phyloP scores from a whole-genome alignment of 2,113 vertebrate species.

The Callionymus lyra region DNA sequence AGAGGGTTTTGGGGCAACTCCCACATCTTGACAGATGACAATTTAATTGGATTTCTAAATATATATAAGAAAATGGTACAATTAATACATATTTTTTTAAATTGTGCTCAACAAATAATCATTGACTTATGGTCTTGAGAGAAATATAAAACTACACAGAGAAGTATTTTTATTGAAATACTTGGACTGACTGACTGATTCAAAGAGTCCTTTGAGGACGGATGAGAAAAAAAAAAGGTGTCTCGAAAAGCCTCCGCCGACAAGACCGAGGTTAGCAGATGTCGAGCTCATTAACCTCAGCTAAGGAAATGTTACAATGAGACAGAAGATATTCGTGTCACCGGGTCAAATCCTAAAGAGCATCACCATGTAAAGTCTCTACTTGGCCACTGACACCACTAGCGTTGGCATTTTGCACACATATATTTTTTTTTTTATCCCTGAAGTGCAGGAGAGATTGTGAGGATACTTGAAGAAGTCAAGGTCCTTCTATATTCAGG shows the following conservation, averaged over 20 bases:
- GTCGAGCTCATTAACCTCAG: conserved; percentile 60
- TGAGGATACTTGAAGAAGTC: conserved; percentile 39
- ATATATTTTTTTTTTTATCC: conserved; percentile 35
- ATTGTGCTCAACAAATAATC: no score
- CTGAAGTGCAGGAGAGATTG: conserved; percentile 29
- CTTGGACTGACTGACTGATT: conserved; percentile 64
- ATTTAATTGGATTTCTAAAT: no score
- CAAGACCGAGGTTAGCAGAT: conserved; percentile 24
- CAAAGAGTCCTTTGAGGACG: conserved; percentile 10
- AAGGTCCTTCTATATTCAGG: conserved; percentile 7
- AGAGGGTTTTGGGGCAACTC: no score
- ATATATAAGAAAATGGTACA: no score
- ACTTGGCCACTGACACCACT: conserved; percentile 47
- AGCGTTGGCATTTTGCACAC: conserved; percentile 39
- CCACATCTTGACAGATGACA: no score
- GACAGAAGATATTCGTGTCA: conserved; percentile 45
- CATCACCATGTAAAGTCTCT: conserved; percentile 48
- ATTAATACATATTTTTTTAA: no score
- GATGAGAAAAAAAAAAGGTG: no score
- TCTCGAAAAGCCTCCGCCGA: no score
- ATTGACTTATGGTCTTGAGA: no score
- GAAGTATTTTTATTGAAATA: no score
- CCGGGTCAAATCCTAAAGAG: conserved; percentile 50
- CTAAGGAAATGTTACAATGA: conserved; percentile 47
- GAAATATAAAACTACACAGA: no score